Conservation (phyloP, 1,140 invertebrate genomes). For the Penaeus japonicus region DNA sequence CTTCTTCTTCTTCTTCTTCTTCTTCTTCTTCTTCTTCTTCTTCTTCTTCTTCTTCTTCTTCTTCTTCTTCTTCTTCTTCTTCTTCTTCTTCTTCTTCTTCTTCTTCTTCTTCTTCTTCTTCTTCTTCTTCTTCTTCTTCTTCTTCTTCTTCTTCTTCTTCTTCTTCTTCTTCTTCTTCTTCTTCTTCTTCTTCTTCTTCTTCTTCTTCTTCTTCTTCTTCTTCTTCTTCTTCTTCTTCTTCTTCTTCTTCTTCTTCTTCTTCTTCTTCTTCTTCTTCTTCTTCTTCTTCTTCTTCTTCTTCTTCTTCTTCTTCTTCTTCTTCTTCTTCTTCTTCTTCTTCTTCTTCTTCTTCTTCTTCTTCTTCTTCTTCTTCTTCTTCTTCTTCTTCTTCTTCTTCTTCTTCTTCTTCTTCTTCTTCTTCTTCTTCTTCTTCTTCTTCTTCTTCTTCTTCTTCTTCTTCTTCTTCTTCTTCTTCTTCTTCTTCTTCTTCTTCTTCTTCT, state of each 20-base stretch:
- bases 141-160: neutral
- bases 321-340: neutral
- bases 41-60: neutral
- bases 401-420: neutral
- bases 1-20: neutral
- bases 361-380: neutral
- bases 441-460: neutral
- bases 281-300: neutral
- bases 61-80: neutral
- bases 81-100: neutral
- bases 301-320: no score
- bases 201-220: neutral
- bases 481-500: neutral
- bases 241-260: neutral
- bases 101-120: neutral
- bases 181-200: neutral
- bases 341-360: neutral
- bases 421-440: neutral
- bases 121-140: neutral
- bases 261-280: neutral
- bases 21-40: neutral
- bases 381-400: neutral
- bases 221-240: neutral
- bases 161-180: neutral
- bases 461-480: no score